phyloP scores from a whole-genome alignment of 2,797 vertebrate genomes.

The Mus caroli region DNA sequence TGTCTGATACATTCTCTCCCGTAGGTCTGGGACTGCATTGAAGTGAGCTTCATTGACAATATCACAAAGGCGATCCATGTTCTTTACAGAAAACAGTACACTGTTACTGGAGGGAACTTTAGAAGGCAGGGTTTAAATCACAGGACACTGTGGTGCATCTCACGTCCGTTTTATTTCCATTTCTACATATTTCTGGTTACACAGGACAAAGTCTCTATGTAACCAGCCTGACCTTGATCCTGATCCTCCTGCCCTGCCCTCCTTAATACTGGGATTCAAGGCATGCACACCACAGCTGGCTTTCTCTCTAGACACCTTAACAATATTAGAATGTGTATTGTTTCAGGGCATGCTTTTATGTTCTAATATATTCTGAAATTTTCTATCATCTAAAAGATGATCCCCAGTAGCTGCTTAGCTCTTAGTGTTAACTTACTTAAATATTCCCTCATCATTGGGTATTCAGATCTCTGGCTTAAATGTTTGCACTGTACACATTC shows the following conservation, averaged over 20 bases:
- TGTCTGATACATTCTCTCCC: not conserved
- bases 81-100: not conserved
- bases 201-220: not conserved
- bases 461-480: constrained; percentile 48
- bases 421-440: not conserved
- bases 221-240: not conserved
- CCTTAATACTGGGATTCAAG: not conserved
- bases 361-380: not conserved
- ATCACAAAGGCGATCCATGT: not conserved
- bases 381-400: constrained; percentile 18
- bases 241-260: not conserved
- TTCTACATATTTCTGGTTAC: not conserved
- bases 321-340: not conserved
- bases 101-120: not conserved
- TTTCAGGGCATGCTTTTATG: not conserved
- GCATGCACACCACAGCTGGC: no score
- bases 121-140: not conserved
- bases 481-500: not conserved
- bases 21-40: not conserved
- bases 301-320: not conserved
- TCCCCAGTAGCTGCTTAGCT: not conserved
- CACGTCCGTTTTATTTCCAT: not conserved
- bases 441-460: not conserved
- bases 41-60: not conserved
- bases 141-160: not conserved